phyloP scores from a whole-genome alignment of 2,113 vertebrate species.

The Crotalus viridis region DNA sequence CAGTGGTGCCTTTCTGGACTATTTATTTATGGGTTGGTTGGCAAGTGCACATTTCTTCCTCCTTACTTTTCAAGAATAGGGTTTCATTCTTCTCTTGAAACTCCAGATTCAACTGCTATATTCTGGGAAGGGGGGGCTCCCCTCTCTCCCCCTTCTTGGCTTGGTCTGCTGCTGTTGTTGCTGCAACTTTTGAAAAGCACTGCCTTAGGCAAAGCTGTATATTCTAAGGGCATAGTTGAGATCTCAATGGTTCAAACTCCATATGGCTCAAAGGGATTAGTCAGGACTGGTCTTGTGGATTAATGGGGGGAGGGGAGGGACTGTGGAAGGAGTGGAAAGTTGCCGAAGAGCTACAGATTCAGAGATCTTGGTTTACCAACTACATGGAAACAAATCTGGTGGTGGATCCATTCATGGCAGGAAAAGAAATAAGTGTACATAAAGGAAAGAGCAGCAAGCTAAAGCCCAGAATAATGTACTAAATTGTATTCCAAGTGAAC shows the following conservation, averaged over 20 bases:
- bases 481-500: neutral
- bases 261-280: conserved; percentile 69
- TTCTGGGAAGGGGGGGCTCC: neutral
- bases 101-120: neutral
- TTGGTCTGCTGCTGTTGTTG: neutral
- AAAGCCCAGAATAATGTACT: neutral
- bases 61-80: neutral
- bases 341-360: conserved; percentile 15
- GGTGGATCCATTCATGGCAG: neutral
- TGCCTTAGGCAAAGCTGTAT: conserved; percentile 18
- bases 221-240: conserved; percentile 33
- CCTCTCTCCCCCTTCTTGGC: neutral
- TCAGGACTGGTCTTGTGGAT: conserved; percentile 43
- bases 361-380: neutral
- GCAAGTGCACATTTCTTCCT: neutral
- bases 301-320: conserved; percentile 34
- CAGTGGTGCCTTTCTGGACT: neutral
- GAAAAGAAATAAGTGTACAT: neutral
- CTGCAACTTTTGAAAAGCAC: conserved; percentile 4
- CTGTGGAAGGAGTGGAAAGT: conserved; percentile 59
- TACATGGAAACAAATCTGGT: neutral
- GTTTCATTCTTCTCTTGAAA: neutral
- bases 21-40: neutral
- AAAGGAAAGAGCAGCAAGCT: neutral
- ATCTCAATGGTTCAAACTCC: conserved; percentile 46